Evolutionary conservation across 2,113 vertebrate species (phyloP).

Genomic region (Antechinus flavipes): DNA sequence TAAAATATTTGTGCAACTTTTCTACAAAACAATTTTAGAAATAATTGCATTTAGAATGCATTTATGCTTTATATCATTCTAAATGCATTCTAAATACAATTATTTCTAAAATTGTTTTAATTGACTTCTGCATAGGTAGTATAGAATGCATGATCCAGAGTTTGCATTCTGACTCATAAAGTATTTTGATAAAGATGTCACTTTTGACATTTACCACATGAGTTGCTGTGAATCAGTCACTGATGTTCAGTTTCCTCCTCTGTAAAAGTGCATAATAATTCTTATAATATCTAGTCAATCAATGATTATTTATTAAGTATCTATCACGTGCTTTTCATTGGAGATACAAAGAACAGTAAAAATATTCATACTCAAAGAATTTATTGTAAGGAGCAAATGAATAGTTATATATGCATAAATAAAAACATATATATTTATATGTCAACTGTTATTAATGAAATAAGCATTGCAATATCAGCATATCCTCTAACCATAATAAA

Average conservation of each 20-base stretch:
- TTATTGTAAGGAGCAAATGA: neutral
- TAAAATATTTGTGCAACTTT: neutral
- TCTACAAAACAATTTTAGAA: neutral
- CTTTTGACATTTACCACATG: neutral
- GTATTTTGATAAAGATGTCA: neutral
- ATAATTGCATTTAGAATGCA: neutral
- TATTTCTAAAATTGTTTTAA: no score
- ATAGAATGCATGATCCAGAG: neutral
- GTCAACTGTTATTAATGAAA: neutral
- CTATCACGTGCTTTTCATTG: neutral
- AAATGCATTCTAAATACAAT: no score
- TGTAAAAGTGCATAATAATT: neutral
- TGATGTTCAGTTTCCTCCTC: neutral
- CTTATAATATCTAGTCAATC: neutral
- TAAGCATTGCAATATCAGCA: neutral
- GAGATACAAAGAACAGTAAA: neutral
- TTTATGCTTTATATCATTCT: neutral
- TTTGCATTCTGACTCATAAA: no score
- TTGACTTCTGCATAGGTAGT: no score
- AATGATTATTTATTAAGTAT: neutral
- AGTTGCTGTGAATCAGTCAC: neutral
- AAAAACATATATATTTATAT: neutral
- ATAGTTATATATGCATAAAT: neutral
- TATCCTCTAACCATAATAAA: neutral
- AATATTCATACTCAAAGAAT: neutral